Evolutionary conservation across 2,113 vertebrate genomes (phyloP).

Genomic region (Takifugu bimaculatus): DNA sequence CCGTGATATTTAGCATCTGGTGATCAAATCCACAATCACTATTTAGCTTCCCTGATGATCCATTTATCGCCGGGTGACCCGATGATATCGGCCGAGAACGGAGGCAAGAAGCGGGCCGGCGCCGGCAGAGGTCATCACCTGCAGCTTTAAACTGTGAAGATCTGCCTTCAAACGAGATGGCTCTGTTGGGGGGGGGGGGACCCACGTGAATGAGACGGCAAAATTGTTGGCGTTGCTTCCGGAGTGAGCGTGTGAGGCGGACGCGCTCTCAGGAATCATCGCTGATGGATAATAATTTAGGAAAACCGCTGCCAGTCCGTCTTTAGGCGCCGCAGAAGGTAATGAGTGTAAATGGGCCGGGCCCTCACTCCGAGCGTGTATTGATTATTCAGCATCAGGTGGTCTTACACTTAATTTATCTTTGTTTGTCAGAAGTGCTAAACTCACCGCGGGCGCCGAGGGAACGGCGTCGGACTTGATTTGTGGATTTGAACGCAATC

Average conservation of each 20-base stretch:
- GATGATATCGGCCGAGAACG: constrained; percentile 36
- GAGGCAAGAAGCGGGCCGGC: constrained; percentile 8
- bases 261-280: constrained; percentile 24
- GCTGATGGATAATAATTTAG: constrained; percentile 41
- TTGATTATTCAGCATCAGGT: constrained; percentile 41
- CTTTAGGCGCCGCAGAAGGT: constrained; percentile 34
- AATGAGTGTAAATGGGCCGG: constrained; percentile 37
- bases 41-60: constrained; percentile 57
- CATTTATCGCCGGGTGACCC: constrained; percentile 62
- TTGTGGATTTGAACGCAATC: constrained; percentile 17
- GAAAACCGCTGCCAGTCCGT: constrained; percentile 17
- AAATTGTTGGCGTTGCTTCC: not conserved
- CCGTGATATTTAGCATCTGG: constrained; percentile 56
- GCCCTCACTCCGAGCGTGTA: constrained; percentile 26
- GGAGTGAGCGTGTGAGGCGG: not conserved
- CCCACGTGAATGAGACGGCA: constrained; percentile 10
- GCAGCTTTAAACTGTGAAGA: constrained; percentile 7
- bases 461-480: constrained; percentile 3
- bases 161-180: constrained; percentile 15
- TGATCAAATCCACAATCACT: constrained; percentile 63
- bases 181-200: not conserved
- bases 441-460: constrained; percentile 8
- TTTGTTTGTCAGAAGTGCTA: constrained; percentile 29
- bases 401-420: constrained; percentile 34
- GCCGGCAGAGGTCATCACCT: constrained; percentile 15